phyloP scores from a whole-genome alignment of 1,140 invertebrate genomes.

The Orchesella cincta region DNA sequence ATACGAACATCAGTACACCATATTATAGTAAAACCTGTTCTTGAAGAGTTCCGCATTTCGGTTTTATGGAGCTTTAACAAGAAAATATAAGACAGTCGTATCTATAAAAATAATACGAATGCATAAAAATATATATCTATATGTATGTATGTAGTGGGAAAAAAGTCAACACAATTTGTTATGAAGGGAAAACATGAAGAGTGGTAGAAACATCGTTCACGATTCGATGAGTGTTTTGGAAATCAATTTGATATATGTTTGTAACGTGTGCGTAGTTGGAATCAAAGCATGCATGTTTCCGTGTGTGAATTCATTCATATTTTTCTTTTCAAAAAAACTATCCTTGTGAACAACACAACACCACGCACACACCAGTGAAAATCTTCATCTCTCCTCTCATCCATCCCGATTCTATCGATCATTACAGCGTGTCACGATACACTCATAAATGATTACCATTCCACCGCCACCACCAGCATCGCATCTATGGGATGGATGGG shows the following conservation, averaged over 20 bases:
- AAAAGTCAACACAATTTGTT: slow-evolving; percentile 13
- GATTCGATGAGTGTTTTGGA: slow-evolving; percentile 17
- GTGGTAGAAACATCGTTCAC: not conserved
- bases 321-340: not conserved
- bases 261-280: not conserved
- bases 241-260: slow-evolving; percentile 20
- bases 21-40: no score
- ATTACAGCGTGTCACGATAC: slow-evolving; percentile 12
- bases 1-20: no score
- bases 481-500: not conserved
- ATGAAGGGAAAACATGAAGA: not conserved
- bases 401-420: slow-evolving; percentile 20
- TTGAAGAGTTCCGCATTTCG: no score
- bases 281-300: not conserved
- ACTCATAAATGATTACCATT: not conserved
- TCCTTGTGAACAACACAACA: not conserved
- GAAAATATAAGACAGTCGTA: no score
- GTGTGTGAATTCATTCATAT: not conserved
- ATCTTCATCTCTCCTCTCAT: not conserved
- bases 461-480: not conserved
- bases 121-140: not conserved
- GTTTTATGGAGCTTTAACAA: no score
- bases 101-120: slow-evolving; percentile 16
- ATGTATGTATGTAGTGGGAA: not conserved
- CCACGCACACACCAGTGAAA: not conserved